Evolutionary conservation across 2,888 invertebrate genomes (phyloP).

Genomic region (Hypomecis punctinalis): DNA sequence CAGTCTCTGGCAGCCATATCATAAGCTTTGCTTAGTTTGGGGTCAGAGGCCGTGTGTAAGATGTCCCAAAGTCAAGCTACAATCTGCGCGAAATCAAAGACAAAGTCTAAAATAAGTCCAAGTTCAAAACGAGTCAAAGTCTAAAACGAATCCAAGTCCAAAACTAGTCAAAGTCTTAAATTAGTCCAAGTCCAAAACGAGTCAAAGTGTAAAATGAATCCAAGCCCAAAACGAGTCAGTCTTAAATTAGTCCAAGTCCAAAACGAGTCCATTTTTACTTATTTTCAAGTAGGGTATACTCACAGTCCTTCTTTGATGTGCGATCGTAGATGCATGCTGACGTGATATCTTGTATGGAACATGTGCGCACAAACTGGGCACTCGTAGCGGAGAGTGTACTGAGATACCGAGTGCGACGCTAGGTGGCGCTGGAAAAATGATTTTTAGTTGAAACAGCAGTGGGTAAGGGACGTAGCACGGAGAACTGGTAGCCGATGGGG

Average conservation of each 20-base stretch:
- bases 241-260: background rate
- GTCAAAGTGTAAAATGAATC: no score
- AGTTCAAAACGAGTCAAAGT: no score
- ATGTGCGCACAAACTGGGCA: constrained; percentile 80
- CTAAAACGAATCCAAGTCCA: background rate
- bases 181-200: background rate
- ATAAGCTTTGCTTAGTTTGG: no score
- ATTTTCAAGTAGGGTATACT: constrained; percentile 37
- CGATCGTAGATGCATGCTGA: constrained; percentile 72
- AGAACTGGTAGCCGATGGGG: no score
- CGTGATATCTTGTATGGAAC: constrained; percentile 77
- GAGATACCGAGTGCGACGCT: constrained; percentile 57
- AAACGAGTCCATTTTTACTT: background rate
- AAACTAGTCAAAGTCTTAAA: background rate
- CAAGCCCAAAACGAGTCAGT: background rate
- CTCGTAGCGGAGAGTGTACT: constrained; percentile 70
- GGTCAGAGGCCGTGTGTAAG: no score
- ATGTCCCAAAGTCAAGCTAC: no score
- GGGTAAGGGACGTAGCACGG: no score
- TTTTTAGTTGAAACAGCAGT: no score
- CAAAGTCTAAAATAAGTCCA: no score
- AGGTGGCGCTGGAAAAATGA: constrained; percentile 52
- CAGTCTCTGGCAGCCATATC: no score
- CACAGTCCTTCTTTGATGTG: constrained; percentile 71
- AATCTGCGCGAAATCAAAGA: no score